Evolutionary conservation across 2,797 vertebrate species (phyloP).

Genomic region (Enteromius argenteus): DNA sequence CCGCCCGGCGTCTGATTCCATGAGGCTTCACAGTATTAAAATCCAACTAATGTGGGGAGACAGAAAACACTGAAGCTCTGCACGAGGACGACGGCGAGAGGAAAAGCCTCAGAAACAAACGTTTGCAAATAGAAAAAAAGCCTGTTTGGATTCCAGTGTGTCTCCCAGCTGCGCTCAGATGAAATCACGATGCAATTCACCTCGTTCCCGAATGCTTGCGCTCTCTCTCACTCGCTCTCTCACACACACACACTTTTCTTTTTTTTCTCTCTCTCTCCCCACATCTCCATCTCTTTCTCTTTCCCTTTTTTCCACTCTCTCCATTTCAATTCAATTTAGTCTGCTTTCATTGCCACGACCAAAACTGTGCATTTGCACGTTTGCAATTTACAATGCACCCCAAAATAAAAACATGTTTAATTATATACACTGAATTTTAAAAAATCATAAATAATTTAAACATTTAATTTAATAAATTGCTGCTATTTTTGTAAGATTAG

Average conservation of each 20-base stretch:
- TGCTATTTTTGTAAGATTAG: too few species aligned
- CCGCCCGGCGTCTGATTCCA: slow-evolving; percentile 60
- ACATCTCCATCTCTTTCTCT: slow-evolving; percentile 1
- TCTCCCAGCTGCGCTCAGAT: slow-evolving; percentile 56
- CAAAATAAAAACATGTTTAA: neutral
- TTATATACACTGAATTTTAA: neutral
- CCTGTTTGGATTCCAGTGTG: slow-evolving; percentile 47
- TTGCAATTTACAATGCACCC: too few species aligned
- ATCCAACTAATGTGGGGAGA: slow-evolving; percentile 60
- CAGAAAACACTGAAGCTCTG: neutral
- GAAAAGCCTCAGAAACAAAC: slow-evolving; percentile 12
- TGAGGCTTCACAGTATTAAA: slow-evolving; percentile 65
- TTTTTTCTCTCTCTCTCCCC: slow-evolving; percentile 1
- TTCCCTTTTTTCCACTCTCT: slow-evolving; percentile 19
- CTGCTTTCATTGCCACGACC: slow-evolving; percentile 65
- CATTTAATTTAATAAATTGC: neutral
- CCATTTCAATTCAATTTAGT: slow-evolving; percentile 68
- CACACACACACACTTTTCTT: neutral
- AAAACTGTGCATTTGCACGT: slow-evolving; percentile 56
- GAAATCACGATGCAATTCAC: slow-evolving; percentile 68
- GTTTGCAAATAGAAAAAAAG: slow-evolving; percentile 40
- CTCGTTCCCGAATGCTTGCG: slow-evolving; percentile 61
- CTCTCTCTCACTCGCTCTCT: slow-evolving; percentile 26
- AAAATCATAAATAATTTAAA: neutral
- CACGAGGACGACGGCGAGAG: neutral